Conservation (phyloP, 2,888 invertebrate genomes). For the Choreutis nemorana region DNA sequence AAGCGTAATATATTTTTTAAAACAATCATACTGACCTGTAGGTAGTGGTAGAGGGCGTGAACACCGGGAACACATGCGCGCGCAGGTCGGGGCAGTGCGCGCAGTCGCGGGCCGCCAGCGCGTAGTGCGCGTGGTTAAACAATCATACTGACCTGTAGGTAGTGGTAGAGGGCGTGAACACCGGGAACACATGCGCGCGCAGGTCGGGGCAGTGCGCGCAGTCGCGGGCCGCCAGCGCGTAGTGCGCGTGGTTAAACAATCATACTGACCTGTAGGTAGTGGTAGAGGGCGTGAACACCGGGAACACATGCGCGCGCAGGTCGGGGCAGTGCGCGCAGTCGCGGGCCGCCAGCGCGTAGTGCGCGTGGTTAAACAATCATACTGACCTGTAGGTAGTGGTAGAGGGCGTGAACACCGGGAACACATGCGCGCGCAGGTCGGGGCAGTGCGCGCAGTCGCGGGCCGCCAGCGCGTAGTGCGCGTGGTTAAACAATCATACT, state of each 20-base stretch:
- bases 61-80: constrained; percentile 79
- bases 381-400: constrained; percentile 56
- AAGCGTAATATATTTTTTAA: too few relatives aligned
- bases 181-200: constrained; percentile 77
- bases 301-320: constrained; percentile 76
- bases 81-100: constrained; percentile 77
- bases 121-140: constrained; percentile 91
- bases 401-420: constrained; percentile 88
- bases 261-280: constrained; percentile 35
- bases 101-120: constrained; percentile 76
- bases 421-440: constrained; percentile 73
- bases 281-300: constrained; percentile 87
- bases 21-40: constrained; percentile 36
- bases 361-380: constrained; percentile 76
- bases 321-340: constrained; percentile 78
- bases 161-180: constrained; percentile 86
- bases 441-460: constrained; percentile 79
- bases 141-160: constrained; percentile 30
- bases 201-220: constrained; percentile 77
- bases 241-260: constrained; percentile 81
- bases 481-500: constrained; percentile 71
- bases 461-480: constrained; percentile 81
- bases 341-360: constrained; percentile 79
- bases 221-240: constrained; percentile 76
- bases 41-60: constrained; percentile 80